phyloP scores from a whole-genome alignment of 2,113 vertebrate genomes.

The Falco punctatus region DNA sequence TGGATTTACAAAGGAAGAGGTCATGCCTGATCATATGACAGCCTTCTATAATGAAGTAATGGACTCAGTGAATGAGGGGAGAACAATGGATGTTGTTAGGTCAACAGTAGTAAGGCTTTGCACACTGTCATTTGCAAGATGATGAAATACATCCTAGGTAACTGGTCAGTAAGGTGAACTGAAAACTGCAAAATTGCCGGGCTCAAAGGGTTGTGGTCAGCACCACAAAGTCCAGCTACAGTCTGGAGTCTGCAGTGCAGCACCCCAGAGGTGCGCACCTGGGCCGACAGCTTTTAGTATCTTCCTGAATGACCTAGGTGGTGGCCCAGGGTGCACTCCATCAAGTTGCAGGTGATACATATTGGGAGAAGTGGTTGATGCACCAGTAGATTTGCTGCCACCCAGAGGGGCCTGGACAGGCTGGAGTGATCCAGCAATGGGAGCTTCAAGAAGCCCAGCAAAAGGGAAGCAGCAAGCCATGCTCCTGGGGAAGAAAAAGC shows the following conservation, averaged over 20 bases:
- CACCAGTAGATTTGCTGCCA: background rate
- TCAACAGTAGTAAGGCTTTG: background rate
- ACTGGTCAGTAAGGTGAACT: background rate
- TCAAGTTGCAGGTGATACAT: background rate
- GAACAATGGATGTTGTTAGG: background rate
- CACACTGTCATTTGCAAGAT: background rate
- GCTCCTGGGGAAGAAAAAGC: background rate
- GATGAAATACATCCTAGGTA: background rate
- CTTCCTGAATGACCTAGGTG: background rate
- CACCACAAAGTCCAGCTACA: background rate
- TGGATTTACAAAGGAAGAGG: background rate
- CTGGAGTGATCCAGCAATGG: background rate
- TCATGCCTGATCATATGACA: background rate
- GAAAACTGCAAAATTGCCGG: background rate
- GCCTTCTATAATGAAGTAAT: background rate
- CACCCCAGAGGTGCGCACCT: background rate
- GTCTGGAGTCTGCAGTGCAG: background rate
- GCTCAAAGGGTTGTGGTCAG: background rate
- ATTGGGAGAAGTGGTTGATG: background rate
- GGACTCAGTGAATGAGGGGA: background rate
- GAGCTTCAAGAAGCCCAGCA: background rate
- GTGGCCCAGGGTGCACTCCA: background rate
- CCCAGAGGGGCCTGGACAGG: too few relatives aligned
- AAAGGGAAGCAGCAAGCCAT: background rate
- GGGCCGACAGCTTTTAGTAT: background rate